phyloP scores from a whole-genome alignment of 1,140 invertebrate genomes.

The Prorops nasuta region DNA sequence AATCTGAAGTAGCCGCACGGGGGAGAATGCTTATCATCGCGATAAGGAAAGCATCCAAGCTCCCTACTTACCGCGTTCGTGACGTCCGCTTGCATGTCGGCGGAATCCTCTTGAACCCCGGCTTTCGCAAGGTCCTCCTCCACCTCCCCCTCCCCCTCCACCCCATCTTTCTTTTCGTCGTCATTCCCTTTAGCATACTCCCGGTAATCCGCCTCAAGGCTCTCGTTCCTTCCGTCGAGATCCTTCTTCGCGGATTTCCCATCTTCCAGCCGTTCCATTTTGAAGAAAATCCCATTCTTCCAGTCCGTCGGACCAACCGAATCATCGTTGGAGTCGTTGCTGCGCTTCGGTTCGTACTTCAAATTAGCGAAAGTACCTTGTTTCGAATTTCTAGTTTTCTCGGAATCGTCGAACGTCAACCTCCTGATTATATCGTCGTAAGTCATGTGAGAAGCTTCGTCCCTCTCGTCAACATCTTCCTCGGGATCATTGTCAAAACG shows the following conservation, averaged over 20 bases:
- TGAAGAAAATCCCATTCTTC: too few relatives aligned
- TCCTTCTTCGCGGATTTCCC: constrained; percentile 36
- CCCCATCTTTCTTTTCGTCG: constrained; percentile 5
- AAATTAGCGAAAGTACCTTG: too few relatives aligned
- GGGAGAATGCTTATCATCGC: too few relatives aligned
- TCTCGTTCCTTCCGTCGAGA: constrained; percentile 36
- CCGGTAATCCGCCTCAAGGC: constrained; percentile 41
- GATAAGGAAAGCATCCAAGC: too few relatives aligned
- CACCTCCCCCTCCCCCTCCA: too few relatives aligned
- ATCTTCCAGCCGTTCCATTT: constrained; percentile 40
- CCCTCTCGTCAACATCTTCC: constrained; percentile 21
- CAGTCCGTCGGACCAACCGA: too few relatives aligned
- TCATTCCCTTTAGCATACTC: constrained; percentile 41
- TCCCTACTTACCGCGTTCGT: constrained; percentile 39
- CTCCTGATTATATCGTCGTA: constrained; percentile 51
- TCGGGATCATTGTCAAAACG: too few relatives aligned
- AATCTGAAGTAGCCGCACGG: too few relatives aligned
- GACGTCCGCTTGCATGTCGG: constrained; percentile 38
- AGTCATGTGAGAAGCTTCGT: constrained; percentile 26
- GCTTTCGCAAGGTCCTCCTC: constrained; percentile 30
- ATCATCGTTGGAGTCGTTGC: too few relatives aligned
- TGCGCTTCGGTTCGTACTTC: too few relatives aligned
- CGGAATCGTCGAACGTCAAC: constrained; percentile 39
- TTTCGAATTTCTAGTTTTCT: too few relatives aligned
- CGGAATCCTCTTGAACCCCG: constrained; percentile 20